Conservation (phyloP, 2,888 invertebrate genomes). For the Rotaria socialis region DNA sequence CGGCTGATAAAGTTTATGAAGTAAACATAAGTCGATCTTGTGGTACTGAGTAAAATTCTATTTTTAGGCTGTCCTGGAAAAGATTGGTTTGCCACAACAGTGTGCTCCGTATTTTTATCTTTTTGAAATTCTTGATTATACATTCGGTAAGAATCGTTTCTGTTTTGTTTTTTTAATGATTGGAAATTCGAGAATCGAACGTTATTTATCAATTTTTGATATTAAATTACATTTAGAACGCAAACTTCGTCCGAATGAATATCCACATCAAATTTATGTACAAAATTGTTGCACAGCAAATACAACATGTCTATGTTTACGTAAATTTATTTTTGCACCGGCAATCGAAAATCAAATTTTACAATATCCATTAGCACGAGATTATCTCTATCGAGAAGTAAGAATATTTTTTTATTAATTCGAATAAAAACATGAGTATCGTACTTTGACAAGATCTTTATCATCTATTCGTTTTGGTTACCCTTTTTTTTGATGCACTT, state of each 20-base stretch:
- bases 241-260: conserved; percentile 84
- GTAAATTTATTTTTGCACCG: conserved; percentile 60
- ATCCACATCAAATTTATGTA: conserved; percentile 93
- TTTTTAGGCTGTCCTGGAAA: conserved; percentile 72
- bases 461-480: too few species aligned
- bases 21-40: conserved; percentile 49
- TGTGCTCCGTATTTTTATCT: conserved; percentile 85
- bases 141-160: conserved; percentile 72
- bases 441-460: too few species aligned
- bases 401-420: conserved; percentile 37
- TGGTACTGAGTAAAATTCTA: neutral
- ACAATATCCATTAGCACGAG: conserved; percentile 71
- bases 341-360: conserved; percentile 53
- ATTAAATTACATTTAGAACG: conserved; percentile 67
- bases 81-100: conserved; percentile 74
- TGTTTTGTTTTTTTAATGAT: neutral
- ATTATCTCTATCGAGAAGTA: conserved; percentile 65
- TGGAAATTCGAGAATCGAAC: neutral
- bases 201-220: conserved; percentile 27
- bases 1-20: conserved; percentile 80
- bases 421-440: too few species aligned
- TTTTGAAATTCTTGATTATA: conserved; percentile 93
- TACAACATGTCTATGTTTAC: conserved; percentile 80
- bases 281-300: conserved; percentile 98
- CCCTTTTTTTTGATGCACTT: too few species aligned